A percentile compares a stretch with the other conserved stretches of the same genome.
Conservation (phyloP, 2,113 vertebrate genomes). For the Acrocephalus kingi region DNA sequence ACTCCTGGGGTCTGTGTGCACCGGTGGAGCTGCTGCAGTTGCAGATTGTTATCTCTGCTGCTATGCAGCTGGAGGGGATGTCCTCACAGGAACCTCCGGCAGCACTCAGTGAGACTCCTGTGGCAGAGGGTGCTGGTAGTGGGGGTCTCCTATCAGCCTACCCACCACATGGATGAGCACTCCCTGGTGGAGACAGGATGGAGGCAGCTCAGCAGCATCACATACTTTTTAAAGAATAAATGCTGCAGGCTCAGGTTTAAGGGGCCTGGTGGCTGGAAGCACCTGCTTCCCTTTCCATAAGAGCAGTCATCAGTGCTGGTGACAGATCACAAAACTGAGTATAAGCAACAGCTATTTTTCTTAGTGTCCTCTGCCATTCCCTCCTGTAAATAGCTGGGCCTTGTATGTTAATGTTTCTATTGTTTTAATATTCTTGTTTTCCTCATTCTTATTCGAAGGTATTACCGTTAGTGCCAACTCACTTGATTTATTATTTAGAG, state of each 20-base stretch:
- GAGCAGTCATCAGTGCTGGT: background rate
- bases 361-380: conserved; percentile 49
- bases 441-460: conserved; percentile 80
- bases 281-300: background rate
- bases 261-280: background rate
- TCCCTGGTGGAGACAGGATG: background rate
- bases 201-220: background rate
- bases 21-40: background rate
- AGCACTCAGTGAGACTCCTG: background rate
- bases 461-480: conserved; percentile 79
- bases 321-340: background rate
- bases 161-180: rapidly evolving
- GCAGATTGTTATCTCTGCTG: background rate
- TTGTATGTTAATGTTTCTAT: conserved; percentile 79
- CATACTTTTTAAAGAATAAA: background rate
- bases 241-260: background rate
- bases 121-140: background rate
- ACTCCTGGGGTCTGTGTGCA: background rate
- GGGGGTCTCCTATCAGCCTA: background rate
- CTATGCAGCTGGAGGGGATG: rapidly evolving
- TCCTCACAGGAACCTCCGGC: rapidly evolving
- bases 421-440: conserved; percentile 80
- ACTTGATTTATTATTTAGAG: conserved; percentile 82
- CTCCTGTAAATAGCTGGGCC: conserved; percentile 20
- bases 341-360: conserved; percentile 45